phyloP scores from a whole-genome alignment of 2,113 vertebrate genomes.

The Protobothrops mucrosquamatus region DNA sequence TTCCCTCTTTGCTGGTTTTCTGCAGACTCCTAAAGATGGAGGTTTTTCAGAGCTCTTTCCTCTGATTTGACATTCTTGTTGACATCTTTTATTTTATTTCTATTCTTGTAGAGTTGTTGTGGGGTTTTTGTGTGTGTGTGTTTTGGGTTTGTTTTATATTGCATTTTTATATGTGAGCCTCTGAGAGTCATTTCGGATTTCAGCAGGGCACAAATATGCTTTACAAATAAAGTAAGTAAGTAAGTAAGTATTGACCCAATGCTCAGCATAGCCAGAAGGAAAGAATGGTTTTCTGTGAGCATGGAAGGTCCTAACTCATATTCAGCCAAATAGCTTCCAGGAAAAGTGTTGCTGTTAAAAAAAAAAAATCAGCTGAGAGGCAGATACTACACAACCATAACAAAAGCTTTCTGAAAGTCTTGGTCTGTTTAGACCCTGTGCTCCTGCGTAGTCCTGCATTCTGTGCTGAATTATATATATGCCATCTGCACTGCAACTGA shows the following conservation, averaged over 20 bases:
- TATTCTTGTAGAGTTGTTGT: neutral
- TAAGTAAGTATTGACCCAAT: neutral
- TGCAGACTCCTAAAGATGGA: neutral
- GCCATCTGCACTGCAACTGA: neutral
- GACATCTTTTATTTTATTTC: neutral
- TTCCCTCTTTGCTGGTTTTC: neutral
- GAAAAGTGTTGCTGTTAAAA: neutral
- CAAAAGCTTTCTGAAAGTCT: neutral
- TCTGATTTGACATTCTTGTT: neutral
- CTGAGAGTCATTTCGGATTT: neutral
- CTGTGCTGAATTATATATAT: neutral
- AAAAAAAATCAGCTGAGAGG: neutral
- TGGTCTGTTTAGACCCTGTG: neutral
- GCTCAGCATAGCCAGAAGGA: neutral
- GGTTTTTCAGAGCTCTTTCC: neutral
- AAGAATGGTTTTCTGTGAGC: neutral
- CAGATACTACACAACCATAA: neutral
- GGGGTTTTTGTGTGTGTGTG: fast-evolving
- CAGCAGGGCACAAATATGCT: neutral
- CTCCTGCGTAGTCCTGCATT: neutral
- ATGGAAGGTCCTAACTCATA: neutral
- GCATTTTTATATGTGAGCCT: neutral
- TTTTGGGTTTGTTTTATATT: neutral
- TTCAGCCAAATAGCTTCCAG: neutral
- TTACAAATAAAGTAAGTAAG: neutral